These are phyloP conservation scores for Drosophila emarginata DNA, from an alignment of 2,888 invertebrate species.

Conservation along the genomic window DNA sequence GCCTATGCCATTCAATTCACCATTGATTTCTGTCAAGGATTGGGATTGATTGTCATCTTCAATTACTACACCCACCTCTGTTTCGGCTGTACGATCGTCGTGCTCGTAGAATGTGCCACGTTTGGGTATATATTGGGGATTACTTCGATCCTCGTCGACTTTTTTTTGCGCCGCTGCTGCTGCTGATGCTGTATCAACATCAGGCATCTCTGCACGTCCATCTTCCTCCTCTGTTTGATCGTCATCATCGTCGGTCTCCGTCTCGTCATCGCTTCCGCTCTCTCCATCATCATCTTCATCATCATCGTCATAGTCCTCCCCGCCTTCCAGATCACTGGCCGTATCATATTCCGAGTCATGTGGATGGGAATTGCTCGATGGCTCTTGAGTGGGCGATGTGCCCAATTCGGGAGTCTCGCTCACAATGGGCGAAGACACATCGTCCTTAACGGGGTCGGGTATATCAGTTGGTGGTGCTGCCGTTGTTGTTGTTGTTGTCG, in stretches of 20 bases:
- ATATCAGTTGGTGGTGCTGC: conserved; percentile 66
- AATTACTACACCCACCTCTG: conserved; percentile 73
- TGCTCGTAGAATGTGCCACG: conserved; percentile 98
- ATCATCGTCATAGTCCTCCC: conserved; percentile 79
- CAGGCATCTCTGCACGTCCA: conserved; percentile 83
- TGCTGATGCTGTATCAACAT: conserved; percentile 82
- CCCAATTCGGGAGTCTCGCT: conserved; percentile 68
- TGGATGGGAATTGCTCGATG: conserved; percentile 81
- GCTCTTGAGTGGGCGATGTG: conserved; percentile 80
- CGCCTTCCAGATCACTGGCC: conserved; percentile 82
- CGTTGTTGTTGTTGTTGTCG: background rate
- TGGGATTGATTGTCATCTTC: conserved; percentile 49
- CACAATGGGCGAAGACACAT: conserved; percentile 44
- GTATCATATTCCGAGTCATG: conserved; percentile 83
- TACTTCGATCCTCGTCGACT: conserved; percentile 96
- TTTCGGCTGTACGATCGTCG: conserved; percentile 92
- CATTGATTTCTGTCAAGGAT: conserved; percentile 37
- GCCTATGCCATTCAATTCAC: conserved; percentile 56
- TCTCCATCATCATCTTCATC: conserved; percentile 74
- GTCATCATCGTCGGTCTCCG: conserved; percentile 59
- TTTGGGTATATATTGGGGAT: conserved; percentile 98
- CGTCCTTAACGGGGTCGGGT: conserved; percentile 49
- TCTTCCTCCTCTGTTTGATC: conserved; percentile 67
- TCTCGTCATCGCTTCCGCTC: conserved; percentile 58
- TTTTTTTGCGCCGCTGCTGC: conserved; percentile 84